A percentile compares a stretch with the other conserved stretches of the same genome.
These are phyloP conservation scores for Aplocera efformata DNA, from an alignment of 2,888 invertebrate genomes.

Conservation along the genomic window DNA sequence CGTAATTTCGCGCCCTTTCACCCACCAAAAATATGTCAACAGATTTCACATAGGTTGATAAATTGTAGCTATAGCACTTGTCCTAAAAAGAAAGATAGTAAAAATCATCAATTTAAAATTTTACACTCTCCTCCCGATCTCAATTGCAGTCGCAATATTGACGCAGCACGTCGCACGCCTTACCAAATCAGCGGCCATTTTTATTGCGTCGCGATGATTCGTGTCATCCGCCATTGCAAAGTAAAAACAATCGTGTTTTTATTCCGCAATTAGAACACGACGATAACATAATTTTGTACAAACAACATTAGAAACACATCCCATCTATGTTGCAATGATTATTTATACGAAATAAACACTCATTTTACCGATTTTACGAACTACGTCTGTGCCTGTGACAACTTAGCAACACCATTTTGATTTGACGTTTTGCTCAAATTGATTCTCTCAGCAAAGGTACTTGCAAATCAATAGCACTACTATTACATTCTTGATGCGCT, in stretches of 20 bases:
- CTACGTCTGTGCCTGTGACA: conserved; percentile 74
- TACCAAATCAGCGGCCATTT: conserved; percentile 79
- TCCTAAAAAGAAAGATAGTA: neutral
- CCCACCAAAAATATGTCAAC: conserved; percentile 34
- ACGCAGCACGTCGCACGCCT: conserved; percentile 64
- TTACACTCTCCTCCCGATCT: too few relatives aligned
- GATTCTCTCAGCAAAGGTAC: conserved; percentile 38
- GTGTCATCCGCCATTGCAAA: conserved; percentile 80
- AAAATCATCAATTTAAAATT: conserved; percentile 13
- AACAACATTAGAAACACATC: conserved; percentile 54
- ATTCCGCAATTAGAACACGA: conserved; percentile 53
- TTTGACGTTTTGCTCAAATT: conserved; percentile 68
- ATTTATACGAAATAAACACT: conserved; percentile 61
- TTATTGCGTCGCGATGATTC: conserved; percentile 80
- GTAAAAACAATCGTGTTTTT: conserved; percentile 53
- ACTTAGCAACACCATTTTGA: conserved; percentile 72
- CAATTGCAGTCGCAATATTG: conserved; percentile 55
- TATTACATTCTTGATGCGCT: too few relatives aligned
- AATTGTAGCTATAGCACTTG: conserved; percentile 2
- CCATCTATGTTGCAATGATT: conserved; percentile 47
- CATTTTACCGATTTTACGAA: conserved; percentile 58
- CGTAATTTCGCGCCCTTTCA: conserved; percentile 79
- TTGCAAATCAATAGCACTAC: conserved; percentile 53
- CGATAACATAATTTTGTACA: conserved; percentile 40
- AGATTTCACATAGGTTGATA: conserved; percentile 7